These are phyloP conservation scores for Leucoptera coffeella DNA, from an alignment of 2,888 invertebrate species.

Conservation along the genomic window DNA sequence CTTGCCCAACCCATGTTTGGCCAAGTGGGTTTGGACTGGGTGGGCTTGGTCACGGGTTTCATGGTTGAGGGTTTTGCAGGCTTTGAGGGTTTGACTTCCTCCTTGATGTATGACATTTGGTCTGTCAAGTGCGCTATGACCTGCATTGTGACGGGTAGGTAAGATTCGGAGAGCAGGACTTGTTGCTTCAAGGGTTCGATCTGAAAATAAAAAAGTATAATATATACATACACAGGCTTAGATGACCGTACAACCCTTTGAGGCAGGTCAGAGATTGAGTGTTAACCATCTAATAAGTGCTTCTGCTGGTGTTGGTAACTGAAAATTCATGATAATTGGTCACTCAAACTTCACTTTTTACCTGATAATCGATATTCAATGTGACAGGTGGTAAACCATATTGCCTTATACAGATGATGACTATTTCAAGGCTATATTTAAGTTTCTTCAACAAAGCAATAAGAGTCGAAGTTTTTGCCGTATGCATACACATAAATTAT, in stretches of 20 bases:
- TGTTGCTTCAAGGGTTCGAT: conserved; percentile 30
- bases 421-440: too few species aligned
- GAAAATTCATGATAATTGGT: too few species aligned
- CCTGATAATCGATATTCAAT: too few species aligned
- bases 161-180: conserved; percentile 53
- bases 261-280: too few species aligned
- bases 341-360: too few species aligned
- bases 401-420: too few species aligned
- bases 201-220: conserved; percentile 15
- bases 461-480: too few species aligned
- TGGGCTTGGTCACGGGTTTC: conserved; percentile 10
- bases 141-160: conserved; percentile 64
- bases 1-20: not conserved
- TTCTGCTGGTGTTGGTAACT: too few species aligned
- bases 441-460: too few species aligned
- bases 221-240: not conserved
- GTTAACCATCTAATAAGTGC: too few species aligned
- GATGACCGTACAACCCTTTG: not conserved
- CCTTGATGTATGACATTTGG: conserved; percentile 55
- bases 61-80: not conserved
- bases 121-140: conserved; percentile 57
- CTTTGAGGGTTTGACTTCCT: conserved; percentile 11
- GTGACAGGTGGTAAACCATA: too few species aligned
- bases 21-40: conserved; percentile 21
- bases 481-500: too few species aligned